Evolutionary conservation across 1,140 invertebrate species (phyloP), one percentile per base, ranked within the genome.

Genomic region (Cheumatopsyche charites): DNA sequence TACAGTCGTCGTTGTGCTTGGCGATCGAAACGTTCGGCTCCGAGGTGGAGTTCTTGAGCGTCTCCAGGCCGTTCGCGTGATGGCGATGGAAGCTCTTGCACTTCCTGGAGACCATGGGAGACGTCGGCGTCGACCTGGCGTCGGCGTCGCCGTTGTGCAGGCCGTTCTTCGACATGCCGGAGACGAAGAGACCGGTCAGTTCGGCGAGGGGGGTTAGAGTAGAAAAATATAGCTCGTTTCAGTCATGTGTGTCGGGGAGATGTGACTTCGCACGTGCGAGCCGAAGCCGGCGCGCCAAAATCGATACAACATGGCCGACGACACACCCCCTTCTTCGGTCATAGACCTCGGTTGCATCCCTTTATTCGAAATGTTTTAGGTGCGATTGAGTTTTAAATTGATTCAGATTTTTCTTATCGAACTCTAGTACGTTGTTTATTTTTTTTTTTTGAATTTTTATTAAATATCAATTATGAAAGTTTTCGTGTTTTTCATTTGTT

Each of bases 61-160:
- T 75, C 25, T 75, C 74, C 3, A 73, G 19, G 61, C 70, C 73
- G 9, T 36, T 36, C 3, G 3, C 29, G 29, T 36, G 29, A 9
- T 36, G 29, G 29, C 9, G 9, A 36, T 36, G 29, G 29, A n/a
- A n/a, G n/a, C 9, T 3, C 9, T 36, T 19, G 55, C 2, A 3
- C 55, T 21, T 13, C 55, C 55, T 23, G 1, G 13, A 12, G 13
- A 21, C 13, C 55, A 15, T 49, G 13, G 17, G 45, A 9, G 74
- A 75, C 15, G 74, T 75, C 49, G 74, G 74, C n/a, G 74, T 75
- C 45, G 74, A 75, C 52, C 65, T 75, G 12, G 70, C 52, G 19
- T 68, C 70, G 52, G 29, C 9, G 29, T 75, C 73, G 58, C 72
- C n/a, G 70, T 67, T 75, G 13, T 41, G 66, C 19, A 70, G 3